Percentiles rank a stretch among this genome's conserved stretches.
Evolutionary conservation across 30 jellyfish, hydroid and myxozoan genomes (phyloP).

Genomic region (Aurelia sp.): DNA sequence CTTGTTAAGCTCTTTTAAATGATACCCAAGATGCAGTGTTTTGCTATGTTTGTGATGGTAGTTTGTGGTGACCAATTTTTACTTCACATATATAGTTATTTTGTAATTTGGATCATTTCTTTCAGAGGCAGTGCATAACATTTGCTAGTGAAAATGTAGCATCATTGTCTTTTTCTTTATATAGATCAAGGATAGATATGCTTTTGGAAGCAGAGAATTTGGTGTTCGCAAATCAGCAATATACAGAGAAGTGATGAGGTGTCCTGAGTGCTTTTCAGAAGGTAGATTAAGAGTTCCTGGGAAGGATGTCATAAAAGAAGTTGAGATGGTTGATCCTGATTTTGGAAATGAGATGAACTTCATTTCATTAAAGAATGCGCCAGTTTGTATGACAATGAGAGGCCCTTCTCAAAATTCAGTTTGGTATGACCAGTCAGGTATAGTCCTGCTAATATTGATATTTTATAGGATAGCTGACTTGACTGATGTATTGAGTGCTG

Average conservation of each 20-base stretch:
- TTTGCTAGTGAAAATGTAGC: too few species aligned
- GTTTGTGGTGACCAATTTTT: too few species aligned
- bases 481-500: too few species aligned
- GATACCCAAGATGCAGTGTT: too few species aligned
- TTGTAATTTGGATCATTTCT: too few species aligned
- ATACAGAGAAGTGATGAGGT: constrained; percentile 43
- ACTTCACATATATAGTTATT: too few species aligned
- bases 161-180: neutral
- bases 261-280: constrained; percentile 50
- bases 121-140: too few species aligned
- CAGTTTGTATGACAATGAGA: constrained; percentile 41
- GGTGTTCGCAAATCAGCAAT: constrained; percentile 50
- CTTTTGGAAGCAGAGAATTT: constrained; percentile 63
- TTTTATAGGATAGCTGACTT: too few species aligned
- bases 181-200: constrained; percentile 57
- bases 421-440: constrained; percentile 73
- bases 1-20: too few species aligned
- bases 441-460: neutral
- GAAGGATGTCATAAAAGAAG: constrained; percentile 16
- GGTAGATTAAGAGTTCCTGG: constrained; percentile 10
- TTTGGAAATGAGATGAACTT: constrained; percentile 70
- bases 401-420: constrained; percentile 74
- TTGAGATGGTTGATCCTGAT: constrained; percentile 67
- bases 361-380: constrained; percentile 44
- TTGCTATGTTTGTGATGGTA: too few species aligned